phyloP scores from a whole-genome alignment of 2,113 vertebrate genomes.

The Sinocyclocheilus anophthalmus region DNA sequence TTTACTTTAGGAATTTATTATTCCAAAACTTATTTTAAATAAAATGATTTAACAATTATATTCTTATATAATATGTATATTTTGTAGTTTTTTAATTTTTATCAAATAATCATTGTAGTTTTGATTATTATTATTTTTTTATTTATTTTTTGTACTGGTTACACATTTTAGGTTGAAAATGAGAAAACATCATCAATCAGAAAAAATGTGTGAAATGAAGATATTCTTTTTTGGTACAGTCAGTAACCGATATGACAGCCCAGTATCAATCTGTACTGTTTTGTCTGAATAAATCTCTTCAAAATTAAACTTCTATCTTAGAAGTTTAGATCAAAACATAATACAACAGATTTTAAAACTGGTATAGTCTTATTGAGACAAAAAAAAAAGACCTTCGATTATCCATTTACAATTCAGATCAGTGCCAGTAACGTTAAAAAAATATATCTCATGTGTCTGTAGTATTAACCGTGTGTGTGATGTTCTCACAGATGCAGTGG shows the following conservation, averaged over 20 bases:
- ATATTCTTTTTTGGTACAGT: too few relatives aligned
- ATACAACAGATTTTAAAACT: neutral
- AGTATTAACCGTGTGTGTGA: neutral
- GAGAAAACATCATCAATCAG: too few relatives aligned
- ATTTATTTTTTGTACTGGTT: too few relatives aligned
- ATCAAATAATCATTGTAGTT: neutral
- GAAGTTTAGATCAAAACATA: neutral
- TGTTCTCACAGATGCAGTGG: conserved; percentile 83
- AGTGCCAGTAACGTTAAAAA: too few relatives aligned
- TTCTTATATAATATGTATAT: neutral
- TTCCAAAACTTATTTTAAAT: too few relatives aligned
- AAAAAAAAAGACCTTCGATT: too few relatives aligned
- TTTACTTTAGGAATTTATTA: neutral
- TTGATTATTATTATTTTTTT: neutral
- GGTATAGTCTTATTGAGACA: too few relatives aligned
- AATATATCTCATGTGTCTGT: neutral
- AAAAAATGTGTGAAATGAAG: neutral
- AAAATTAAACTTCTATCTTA: too few relatives aligned
- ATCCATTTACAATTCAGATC: too few relatives aligned
- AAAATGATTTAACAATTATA: too few relatives aligned
- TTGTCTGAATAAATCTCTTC: neutral
- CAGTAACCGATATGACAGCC: neutral
- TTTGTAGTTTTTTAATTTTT: neutral
- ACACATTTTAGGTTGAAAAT: neutral
- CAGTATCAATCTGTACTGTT: neutral